Evolutionary conservation across 2,888 invertebrate species (phyloP).

Genomic region (Mimachlamys varia): DNA sequence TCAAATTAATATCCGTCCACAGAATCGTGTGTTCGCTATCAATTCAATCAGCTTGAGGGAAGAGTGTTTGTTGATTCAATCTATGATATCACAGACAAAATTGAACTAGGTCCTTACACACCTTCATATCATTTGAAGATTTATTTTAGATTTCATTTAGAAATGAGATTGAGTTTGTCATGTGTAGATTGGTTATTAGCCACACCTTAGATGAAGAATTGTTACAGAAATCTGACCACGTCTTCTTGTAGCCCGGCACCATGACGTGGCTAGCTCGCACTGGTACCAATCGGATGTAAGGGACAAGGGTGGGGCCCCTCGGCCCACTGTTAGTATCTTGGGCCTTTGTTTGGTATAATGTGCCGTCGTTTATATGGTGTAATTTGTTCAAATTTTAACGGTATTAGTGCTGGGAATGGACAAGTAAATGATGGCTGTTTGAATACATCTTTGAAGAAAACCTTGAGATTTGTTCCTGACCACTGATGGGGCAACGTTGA

Average conservation of each 20-base stretch:
- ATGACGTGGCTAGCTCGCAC: not conserved
- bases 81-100: not conserved
- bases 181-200: not conserved
- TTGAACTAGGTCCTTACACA: not conserved
- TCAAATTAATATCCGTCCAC: not conserved
- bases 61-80: not conserved
- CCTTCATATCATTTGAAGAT: not conserved
- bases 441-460: not conserved
- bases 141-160: not conserved
- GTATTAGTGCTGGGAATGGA: not conserved
- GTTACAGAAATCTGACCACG: not conserved
- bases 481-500: not conserved
- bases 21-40: not conserved
- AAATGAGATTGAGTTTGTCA: not conserved
- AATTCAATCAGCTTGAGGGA: not conserved
- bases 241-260: not conserved
- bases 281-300: not conserved
- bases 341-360: not conserved
- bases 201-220: not conserved
- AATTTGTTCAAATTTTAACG: not conserved
- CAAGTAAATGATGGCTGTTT: slow-evolving; percentile 9
- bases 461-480: not conserved
- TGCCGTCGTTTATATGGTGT: not conserved
- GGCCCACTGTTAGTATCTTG: not conserved
- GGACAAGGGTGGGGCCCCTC: not conserved